Base-by-base conservation (phyloP, 2,113 vertebrate species). In the Syngnathus typhle region DNA sequence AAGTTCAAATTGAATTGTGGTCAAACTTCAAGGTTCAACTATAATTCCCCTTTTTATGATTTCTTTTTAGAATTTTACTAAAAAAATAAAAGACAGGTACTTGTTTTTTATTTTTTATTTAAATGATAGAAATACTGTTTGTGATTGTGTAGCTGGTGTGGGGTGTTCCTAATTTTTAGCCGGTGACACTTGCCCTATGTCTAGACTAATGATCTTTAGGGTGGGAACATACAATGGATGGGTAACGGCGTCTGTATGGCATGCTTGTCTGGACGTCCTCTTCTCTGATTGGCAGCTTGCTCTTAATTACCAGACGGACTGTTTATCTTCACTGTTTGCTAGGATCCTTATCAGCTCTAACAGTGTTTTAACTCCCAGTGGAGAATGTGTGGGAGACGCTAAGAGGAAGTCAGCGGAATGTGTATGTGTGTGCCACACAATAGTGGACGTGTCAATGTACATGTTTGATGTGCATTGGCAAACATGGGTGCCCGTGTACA, bases 321-420 rank as follows among this genome's bases (percentile, higher is more conserved):
- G 87, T 89, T 89, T 88, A 88, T 85, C 83, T 76, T 82, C 76
- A 74, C 51, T 88, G 82, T 89, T 89, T 87, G 84, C 84, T 71
- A 78, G 81, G 85, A 87, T 88, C 79, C 83, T 88, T 87, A 89
- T 89, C 88, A 84, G 87, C 82, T 80, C 70, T 82, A 80, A 85
- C 74, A 78, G 82, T 83, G 83, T 84, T 85, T 87, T 84, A 85
- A 88, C 83, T 88, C 84, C 85, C 84, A 75, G 76, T 71, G 75
- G 83, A 88, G 85, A 89, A 88, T 88, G 84, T 84, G 84, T 81
- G 84, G 84, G 85, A 88, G 88, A 88, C 71, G 75, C 70, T 23
- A 49, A 85, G 80, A 83, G 82, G 81, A 87, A 86, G 80, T 83
- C 73, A 76, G 75, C 19, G 7, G 55, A 51, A 21, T 75, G 52